Evolutionary conservation across 92 coral and sea anemone genomes (phyloP).

Genomic region (Parazoanthus atlanticus): DNA sequence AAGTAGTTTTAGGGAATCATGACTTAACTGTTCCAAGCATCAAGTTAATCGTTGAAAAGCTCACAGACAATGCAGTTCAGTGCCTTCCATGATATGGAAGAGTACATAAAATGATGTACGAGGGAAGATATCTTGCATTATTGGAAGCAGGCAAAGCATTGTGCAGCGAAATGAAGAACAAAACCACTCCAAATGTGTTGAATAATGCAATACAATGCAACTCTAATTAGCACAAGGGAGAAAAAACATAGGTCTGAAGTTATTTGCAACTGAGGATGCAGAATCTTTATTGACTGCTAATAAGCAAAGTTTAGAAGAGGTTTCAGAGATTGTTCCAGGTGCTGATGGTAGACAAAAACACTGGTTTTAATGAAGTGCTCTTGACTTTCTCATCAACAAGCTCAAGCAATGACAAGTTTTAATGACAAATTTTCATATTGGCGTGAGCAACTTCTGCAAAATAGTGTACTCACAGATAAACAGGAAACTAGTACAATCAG

Average conservation of each 20-base stretch:
- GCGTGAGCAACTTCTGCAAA: not conserved
- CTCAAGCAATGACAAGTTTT: constrained; percentile 11
- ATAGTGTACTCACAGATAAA: not conserved
- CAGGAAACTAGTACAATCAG: not conserved
- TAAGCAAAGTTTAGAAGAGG: constrained; percentile 6
- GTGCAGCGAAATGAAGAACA: constrained; percentile 6
- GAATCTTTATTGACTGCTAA: not conserved
- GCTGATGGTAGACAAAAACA: not conserved
- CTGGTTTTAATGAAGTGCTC: not conserved
- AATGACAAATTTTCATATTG: not conserved
- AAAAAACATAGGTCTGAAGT: not conserved
- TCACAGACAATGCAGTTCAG: not conserved
- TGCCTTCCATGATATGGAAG: constrained; percentile 4
- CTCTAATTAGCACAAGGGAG: constrained; percentile 11
- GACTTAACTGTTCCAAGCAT: not conserved
- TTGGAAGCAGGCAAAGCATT: constrained; percentile 19
- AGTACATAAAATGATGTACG: constrained; percentile 4
- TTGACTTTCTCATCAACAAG: constrained; percentile 18
- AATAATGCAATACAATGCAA: constrained; percentile 8
- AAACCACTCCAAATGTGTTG: not conserved
- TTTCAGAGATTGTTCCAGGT: not conserved
- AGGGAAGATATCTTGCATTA: constrained; percentile 10
- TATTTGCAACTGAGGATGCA: not conserved
- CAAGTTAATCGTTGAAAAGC: not conserved
- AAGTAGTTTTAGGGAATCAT: not conserved